Base-by-base conservation (phyloP, 2,797 vertebrate species). In the Anolis apletophallus region DNA sequence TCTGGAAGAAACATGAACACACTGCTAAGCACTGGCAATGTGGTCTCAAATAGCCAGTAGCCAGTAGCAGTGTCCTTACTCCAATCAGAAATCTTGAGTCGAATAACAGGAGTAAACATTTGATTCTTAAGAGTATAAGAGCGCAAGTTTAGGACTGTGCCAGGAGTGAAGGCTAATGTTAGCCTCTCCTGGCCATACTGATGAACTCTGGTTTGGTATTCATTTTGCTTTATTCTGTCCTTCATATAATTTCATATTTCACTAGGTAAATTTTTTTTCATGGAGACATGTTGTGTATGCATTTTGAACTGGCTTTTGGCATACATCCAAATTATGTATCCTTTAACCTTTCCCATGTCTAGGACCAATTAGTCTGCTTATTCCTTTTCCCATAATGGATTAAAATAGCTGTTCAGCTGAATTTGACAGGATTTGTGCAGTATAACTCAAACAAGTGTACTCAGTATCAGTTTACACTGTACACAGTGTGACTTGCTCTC, bases 1-100 rank as follows among this genome's bases (percentile, higher is more conserved):
- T 79, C 5, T 89, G 84, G 80, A 72, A 71, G 26, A 92, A 92
- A 85, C 55, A 73, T 50, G 46, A 84, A 89, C 90, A 91, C 85
- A 29, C 87, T 90, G 34, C 85, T 84, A 92, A 85, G 84, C 88
- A 92, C 76, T 80, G 82, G 64, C 81, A 54, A 80, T 57, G 73
- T 84, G 64, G 34, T 80, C 87, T 89, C 81, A 61, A 50, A 82
- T 79, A 84, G 29, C 86, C 73, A 81, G 81, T 79, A 84, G 29
- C 86, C 73, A 81, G 59, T 26, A 85, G 64, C 57, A 34, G 59
- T 83, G 0, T 29, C 11, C 8, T 73, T 26, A 19, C 34, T 77
- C 16, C 64, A 57, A 46, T 29, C 8, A 50, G 21, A 23, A 40
- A 83, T 50, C 12, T 50, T 26, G n/a, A 46, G 32, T 36, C 29